Evolutionary conservation across 2,797 vertebrate species (phyloP).

Genomic region (Anas flavirostris): DNA sequence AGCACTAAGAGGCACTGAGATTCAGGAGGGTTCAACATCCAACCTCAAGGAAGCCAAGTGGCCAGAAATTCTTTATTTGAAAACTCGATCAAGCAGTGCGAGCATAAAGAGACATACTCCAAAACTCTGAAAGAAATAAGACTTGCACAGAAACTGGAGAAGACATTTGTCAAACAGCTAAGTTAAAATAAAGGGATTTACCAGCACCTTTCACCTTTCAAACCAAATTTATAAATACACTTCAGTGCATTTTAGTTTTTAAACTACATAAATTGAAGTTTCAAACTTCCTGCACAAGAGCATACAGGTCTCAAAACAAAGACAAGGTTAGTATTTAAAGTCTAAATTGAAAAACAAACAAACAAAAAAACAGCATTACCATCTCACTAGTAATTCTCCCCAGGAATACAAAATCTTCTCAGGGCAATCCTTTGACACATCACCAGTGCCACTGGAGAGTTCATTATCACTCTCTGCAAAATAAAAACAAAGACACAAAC

Average conservation of each 20-base stretch:
- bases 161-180: not conserved
- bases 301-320: not conserved
- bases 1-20: not conserved
- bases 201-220: not conserved
- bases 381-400: constrained; percentile 94
- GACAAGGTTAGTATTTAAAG: constrained; percentile 9
- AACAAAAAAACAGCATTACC: constrained; percentile 81
- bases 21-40: not conserved
- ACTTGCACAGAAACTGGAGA: not conserved
- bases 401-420: constrained; percentile 98
- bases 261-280: not conserved
- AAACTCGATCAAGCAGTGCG: not conserved
- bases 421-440: constrained; percentile 98
- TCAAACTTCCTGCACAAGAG: not conserved
- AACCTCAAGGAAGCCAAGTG: not conserved
- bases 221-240: not conserved
- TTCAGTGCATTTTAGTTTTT: not conserved
- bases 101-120: not conserved
- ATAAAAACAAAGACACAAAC: not conserved
- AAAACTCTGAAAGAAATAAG: not conserved
- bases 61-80: not conserved
- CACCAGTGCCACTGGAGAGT: constrained; percentile 97
- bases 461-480: constrained; percentile 94
- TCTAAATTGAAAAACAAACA: constrained; percentile 24
- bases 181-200: not conserved